Base-by-base conservation (phyloP, 2,888 invertebrate genomes). In the Hypsopygia costalis region DNA sequence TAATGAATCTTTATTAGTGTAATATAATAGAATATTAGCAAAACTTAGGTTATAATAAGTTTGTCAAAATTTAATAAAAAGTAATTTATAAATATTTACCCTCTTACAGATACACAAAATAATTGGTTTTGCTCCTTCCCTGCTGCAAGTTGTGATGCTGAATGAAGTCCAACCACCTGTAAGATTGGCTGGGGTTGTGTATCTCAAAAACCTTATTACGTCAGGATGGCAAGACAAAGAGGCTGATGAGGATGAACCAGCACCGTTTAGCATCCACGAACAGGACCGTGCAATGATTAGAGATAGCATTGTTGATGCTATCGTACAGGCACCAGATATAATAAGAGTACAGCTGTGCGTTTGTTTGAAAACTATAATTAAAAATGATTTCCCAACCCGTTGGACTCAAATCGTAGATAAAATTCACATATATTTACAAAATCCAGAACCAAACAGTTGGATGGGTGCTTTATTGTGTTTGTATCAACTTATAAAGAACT, bases 391-490 rank as follows among this genome's bases (percentile, higher is more conserved):
- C 75, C 99, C 99, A 3, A 93, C 94, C 34, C 91, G 96, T 55
- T 98, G 98, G 98, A 95, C 98, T 0, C 95, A 96, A 74, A 93
- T 99, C 50, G 97, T 98, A 6, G 98, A 98, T 72, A 98, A 98
- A 90, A 95, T 99, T 50, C 95, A 95, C 64, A 93, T 96, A 65
- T 98, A 97, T 76, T 89, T 99, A 44, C 96, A 97, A 83, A 96
- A 95, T 82, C 94, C 95, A n/a, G 97, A 97, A 68, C 92, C 94
- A 1, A 92, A 91, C 51, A 93, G 93, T 41, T 97, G 97, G 96
- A 94, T 95, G 83, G 99, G 98, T 36, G 96, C 98, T 34, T 91
- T 99, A 3, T 85, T 97, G 40, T 95, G 96, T 58, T 90, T 99
- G 40, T 97, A 98, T 73, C 97, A 98, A 72, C 91, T 99, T 58